Evolutionary conservation across 1,140 invertebrate genomes (phyloP), one percentile per base, ranked within the genome.

Genomic region (Aporrectodea caliginosa): DNA sequence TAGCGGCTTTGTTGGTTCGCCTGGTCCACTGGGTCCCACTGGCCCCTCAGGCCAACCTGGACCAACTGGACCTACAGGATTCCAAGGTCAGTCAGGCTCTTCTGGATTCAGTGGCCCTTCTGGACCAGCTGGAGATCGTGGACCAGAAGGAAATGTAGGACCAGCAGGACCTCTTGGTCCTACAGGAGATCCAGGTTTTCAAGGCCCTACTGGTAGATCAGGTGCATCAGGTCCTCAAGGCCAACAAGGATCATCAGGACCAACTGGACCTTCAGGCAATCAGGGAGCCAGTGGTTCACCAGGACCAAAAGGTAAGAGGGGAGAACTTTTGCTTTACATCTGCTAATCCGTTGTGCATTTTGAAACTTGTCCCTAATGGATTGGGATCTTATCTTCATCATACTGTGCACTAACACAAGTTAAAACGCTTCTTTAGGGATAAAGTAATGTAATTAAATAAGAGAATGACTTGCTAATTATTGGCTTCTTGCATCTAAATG

Each of bases 191-290:
- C 14, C 69, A 1, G 77, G 77, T 74, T 12, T 34, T 1, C 22
- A 31, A n/a, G 78, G 78, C 29, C 78, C 78, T 31, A 22, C 31
- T 16, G 77, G 77, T 14, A 22, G 22, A 34, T 33, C 77, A 74
- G 77, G 77, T 12, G 35, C n/a, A n/a, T 27, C 77, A 75, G 78
- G 78, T 34, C 2, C 68, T 2, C 74, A n/a, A 12, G 43, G 43
- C 22, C 6, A 22, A 6, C 6, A 6, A 6, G 43, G 43, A 58
- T 22, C 22, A 22, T 12, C 43, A 12, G 43, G 43, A 58, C 6
- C 43, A 6, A 58, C 22, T 12, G 43, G 43, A 12, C 6, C 43
- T 58, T 12, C 43, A 12, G 43, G 43, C 6, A 6, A 6, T 22
- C 6, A 12, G 22, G 43, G 43, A n/a, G n/a, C n/a, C n/a, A n/a